Percentiles rank a stretch among this genome's conserved stretches.
Evolutionary conservation across 1,140 invertebrate genomes (phyloP).

Genomic region (Gonioctena quinquepunctata): DNA sequence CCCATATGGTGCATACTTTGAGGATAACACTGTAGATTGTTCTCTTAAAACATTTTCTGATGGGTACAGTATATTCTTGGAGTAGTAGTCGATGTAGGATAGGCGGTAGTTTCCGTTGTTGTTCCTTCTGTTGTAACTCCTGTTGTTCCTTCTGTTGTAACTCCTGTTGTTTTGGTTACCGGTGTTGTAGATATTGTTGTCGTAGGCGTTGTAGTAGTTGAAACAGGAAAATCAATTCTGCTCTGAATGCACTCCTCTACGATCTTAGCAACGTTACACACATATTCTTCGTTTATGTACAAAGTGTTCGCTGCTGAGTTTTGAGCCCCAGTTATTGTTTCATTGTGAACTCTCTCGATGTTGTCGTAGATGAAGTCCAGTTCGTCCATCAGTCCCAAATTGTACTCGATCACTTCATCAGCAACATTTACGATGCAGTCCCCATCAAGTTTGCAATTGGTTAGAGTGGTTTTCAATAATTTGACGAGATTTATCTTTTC

Average conservation of each 20-base stretch:
- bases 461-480: neutral
- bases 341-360: neutral
- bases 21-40: no score
- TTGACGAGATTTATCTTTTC: neutral
- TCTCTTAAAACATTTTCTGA: no score
- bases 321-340: neutral
- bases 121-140: no score
- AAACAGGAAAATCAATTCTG: neutral
- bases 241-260: neutral
- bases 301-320: neutral
- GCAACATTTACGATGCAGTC: neutral
- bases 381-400: neutral
- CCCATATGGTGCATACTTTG: no score
- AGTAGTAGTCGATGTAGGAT: no score
- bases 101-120: no score
- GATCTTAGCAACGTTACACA: neutral
- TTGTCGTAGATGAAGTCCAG: neutral
- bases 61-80: no score
- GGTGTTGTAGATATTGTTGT: no score
- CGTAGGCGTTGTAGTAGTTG: neutral
- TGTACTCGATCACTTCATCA: neutral
- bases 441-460: neutral
- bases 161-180: no score
- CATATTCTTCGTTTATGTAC: neutral
- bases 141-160: no score